phyloP scores from a whole-genome alignment of 2,888 invertebrate species.

The Cephus nigrinus region DNA sequence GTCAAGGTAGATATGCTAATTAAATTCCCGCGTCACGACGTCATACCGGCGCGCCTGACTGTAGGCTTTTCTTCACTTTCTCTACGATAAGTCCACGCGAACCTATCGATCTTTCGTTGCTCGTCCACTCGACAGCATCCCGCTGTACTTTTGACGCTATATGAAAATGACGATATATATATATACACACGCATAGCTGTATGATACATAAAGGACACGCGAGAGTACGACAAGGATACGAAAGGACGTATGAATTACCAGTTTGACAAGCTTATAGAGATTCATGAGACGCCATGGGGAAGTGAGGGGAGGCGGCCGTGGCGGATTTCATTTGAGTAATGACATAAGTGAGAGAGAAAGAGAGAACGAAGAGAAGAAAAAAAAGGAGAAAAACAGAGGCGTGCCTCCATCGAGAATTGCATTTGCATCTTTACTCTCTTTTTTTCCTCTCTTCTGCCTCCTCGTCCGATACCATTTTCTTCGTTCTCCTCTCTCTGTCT shows the following conservation, averaged over 20 bases:
- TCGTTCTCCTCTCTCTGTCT: too few relatives aligned
- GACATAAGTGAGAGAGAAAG: constrained; percentile 20
- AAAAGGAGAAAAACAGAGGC: neutral
- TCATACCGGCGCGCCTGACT: constrained; percentile 29
- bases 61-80: constrained; percentile 8
- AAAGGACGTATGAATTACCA: constrained; percentile 53
- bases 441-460: neutral
- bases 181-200: neutral
- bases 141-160: neutral
- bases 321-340: constrained; percentile 17
- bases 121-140: neutral
- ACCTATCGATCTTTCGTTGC: neutral
- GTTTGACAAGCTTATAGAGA: constrained; percentile 61
- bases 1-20: constrained; percentile 44
- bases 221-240: constrained; percentile 18
- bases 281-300: constrained; percentile 50
- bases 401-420: neutral
- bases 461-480: neutral
- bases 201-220: constrained; percentile 8
- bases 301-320: constrained; percentile 22
- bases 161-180: neutral
- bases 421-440: constrained; percentile 5
- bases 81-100: neutral
- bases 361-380: constrained; percentile 12
- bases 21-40: constrained; percentile 43